Evolutionary conservation across 2,888 invertebrate species (phyloP).

Genomic region (Phortica magna): DNA sequence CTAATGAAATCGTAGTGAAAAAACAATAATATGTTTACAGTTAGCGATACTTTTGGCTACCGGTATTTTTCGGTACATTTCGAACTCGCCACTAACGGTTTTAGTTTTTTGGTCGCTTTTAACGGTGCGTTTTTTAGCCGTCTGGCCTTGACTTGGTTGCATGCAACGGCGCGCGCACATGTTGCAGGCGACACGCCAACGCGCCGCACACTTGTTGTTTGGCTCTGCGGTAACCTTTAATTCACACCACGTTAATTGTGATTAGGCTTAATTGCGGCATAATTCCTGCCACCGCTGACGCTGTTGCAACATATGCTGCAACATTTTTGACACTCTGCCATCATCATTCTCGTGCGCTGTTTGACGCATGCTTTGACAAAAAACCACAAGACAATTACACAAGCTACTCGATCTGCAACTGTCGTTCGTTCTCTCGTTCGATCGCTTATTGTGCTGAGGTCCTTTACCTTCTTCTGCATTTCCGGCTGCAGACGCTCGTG

Average conservation of each 20-base stretch:
- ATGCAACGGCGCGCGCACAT: not conserved
- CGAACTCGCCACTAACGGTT: constrained; percentile 6
- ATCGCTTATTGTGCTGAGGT: constrained; percentile 6
- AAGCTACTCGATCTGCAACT: constrained; percentile 16
- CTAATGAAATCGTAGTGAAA: not conserved
- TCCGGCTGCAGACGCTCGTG: not conserved
- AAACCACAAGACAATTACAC: constrained; percentile 27
- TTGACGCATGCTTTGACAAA: constrained; percentile 24
- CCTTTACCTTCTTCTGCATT: constrained; percentile 16
- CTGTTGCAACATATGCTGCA: constrained; percentile 52
- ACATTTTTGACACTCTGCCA: constrained; percentile 52
- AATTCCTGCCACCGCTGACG: constrained; percentile 29
- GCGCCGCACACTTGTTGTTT: not conserved
- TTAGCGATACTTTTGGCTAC: constrained; percentile 3
- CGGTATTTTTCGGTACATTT: constrained; percentile 5
- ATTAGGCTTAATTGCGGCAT: constrained; percentile 40
- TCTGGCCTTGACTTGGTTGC: not conserved
- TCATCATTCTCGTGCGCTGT: constrained; percentile 38
- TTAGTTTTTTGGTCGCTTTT: constrained; percentile 44
- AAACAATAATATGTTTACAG: not conserved
- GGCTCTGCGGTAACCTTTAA: not conserved
- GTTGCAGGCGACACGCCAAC: constrained; percentile 1
- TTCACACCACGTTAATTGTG: constrained; percentile 54
- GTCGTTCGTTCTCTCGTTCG: constrained; percentile 1
- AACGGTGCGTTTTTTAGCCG: constrained; percentile 15